phyloP scores from a whole-genome alignment of 2,888 invertebrate species.

The Chalcis sispes region DNA sequence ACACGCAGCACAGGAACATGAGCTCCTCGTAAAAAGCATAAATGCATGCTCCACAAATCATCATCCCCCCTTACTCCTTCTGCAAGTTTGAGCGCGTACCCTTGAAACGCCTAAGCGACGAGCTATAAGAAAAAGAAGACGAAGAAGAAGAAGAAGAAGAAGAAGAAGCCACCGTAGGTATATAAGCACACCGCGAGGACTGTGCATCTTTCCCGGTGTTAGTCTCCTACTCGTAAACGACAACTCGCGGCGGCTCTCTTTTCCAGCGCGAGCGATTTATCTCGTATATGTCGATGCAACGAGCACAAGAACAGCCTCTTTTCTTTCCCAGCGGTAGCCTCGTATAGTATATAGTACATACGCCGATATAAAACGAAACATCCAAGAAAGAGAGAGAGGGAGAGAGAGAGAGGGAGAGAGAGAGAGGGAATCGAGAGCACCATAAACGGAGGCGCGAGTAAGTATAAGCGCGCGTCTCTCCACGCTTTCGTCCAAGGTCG shows the following conservation, averaged over 20 bases:
- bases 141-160: no score
- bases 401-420: constrained; percentile 22
- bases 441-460: constrained; percentile 59
- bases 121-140: no score
- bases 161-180: no score
- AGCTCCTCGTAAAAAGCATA: constrained; percentile 44
- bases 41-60: constrained; percentile 47
- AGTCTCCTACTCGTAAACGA: constrained; percentile 49
- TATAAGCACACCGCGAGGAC: no score
- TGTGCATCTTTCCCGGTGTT: no score
- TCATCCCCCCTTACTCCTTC: no score
- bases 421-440: constrained; percentile 51
- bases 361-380: constrained; percentile 46
- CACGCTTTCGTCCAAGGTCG: constrained; percentile 66
- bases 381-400: constrained; percentile 16
- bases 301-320: constrained; percentile 25
- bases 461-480: constrained; percentile 56
- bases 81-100: no score
- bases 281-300: constrained; percentile 56
- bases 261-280: constrained; percentile 52
- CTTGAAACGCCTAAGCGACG: no score
- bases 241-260: constrained; percentile 27
- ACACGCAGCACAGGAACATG: neutral
- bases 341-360: no score
- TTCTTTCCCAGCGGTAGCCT: constrained; percentile 4